A percentile compares a stretch with the other conserved stretches of the same genome.
Evolutionary conservation across 1,140 invertebrate genomes (phyloP).

Genomic region (Oryzaephilus surinamensis): DNA sequence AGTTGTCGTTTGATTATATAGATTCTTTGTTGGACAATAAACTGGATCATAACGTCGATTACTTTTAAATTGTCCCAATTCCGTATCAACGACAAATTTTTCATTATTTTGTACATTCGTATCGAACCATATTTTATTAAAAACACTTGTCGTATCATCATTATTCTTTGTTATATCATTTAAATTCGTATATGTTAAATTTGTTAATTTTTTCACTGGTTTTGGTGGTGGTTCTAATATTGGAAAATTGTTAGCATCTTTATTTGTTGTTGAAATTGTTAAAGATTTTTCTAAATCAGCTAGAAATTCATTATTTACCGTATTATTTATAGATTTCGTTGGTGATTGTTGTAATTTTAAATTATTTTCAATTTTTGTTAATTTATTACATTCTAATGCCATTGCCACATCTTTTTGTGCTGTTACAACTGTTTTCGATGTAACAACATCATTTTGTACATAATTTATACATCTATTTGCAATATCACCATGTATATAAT

Average conservation of each 20-base stretch:
- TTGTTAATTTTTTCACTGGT: slow-evolving; percentile 9
- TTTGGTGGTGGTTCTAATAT: slow-evolving; percentile 15
- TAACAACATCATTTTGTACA: slow-evolving; percentile 10
- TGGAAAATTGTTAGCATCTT: slow-evolving; percentile 11
- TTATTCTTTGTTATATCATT: too few relatives aligned
- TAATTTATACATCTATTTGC: slow-evolving; percentile 19
- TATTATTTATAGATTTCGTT: neutral
- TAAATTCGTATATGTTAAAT: slow-evolving; percentile 17
- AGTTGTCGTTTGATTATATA: slow-evolving; percentile 29
- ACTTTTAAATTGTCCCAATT: too few relatives aligned
- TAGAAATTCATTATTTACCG: neutral
- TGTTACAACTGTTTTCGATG: slow-evolving; percentile 14
- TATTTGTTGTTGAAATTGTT: neutral
- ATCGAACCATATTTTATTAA: slow-evolving; percentile 41
- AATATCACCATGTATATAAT: slow-evolving; percentile 21
- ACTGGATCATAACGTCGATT: slow-evolving; percentile 17
- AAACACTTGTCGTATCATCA: slow-evolving; percentile 32
- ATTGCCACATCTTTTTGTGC: slow-evolving; percentile 17
- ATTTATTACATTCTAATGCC: too few relatives aligned
- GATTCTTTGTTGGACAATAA: slow-evolving; percentile 10
- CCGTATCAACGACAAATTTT: neutral
- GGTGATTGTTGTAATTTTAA: too few relatives aligned
- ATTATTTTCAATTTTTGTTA: too few relatives aligned
- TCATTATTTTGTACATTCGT: slow-evolving; percentile 16
- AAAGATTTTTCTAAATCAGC: neutral